Base-by-base conservation (phyloP, 2,113 vertebrate genomes). In the Oreochromis niloticus region DNA sequence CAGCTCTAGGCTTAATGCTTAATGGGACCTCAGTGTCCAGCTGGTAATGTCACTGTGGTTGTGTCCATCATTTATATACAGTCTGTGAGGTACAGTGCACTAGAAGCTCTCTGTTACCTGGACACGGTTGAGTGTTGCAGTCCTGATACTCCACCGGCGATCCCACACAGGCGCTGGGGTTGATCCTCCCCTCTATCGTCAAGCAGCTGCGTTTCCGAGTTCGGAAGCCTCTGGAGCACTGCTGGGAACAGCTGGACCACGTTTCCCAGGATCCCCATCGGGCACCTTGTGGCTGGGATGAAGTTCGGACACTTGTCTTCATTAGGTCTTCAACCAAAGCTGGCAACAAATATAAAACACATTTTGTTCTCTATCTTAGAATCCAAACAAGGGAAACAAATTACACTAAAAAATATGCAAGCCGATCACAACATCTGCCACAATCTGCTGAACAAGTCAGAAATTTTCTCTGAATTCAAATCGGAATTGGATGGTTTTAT, bases 201-300 rank as follows among this genome's bases (percentile, higher is more conserved):
- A 91, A 89, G 90, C 96, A 97, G 73, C 87, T 87, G 1, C 96
- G 96, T 66, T 93, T 96, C 2, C 96, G 94, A 16, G 94, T 96
- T 55, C 96, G 92, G 85, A 96, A 99, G 59, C 99, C 98, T 92
- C 96, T 93, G 82, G 98, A 97, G 81, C 99, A 99, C 80, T 97
- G 97, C 80, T 97, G 97, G 59, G 98, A 99, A 91, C 99, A 99
- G 91, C 97, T 93, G 43, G 98, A 98, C 98, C 99, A 99, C 1
- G 92, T 95, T 27, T 97, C 97, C 99, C 99, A 99, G 1, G 96
- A 83, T 56, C 96, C 97, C 99, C 99, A 99, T 91, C 95, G 96
- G 2, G 97, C 97, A 34, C 96, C 98, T 92, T 97, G 95, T 9
- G 93, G 94, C 82, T 96, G 96, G 50, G 95, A 92, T 22, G 95